Percentiles rank a stretch among this genome's conserved stretches.
phyloP scores from a whole-genome alignment of 2,888 invertebrate genomes.

The Caenorhabditis sinica region DNA sequence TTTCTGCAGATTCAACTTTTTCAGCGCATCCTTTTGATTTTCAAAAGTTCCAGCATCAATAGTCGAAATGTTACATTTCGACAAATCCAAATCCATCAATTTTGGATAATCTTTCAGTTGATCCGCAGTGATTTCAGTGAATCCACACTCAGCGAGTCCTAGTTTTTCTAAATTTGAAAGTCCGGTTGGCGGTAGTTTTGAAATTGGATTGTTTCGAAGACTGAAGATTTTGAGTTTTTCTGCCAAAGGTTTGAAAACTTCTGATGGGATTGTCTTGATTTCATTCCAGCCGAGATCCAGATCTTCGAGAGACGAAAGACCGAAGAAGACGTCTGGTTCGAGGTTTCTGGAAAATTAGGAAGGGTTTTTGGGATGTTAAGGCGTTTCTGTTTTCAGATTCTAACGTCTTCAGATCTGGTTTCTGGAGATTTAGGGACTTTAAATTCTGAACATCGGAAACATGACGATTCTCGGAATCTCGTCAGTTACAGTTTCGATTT shows the following conservation, averaged over 20 bases:
- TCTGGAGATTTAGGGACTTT: too few relatives aligned
- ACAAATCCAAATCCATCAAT: slow-evolving; percentile 74
- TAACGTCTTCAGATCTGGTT: too few relatives aligned
- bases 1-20: slow-evolving; percentile 90
- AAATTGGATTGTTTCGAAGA: slow-evolving; percentile 75
- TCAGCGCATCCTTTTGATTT: slow-evolving; percentile 85
- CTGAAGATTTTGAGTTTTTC: slow-evolving; percentile 72
- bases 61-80: slow-evolving; percentile 74
- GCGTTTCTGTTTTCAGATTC: too few relatives aligned
- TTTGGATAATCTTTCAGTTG: slow-evolving; percentile 72
- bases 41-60: slow-evolving; percentile 73
- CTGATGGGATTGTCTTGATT: slow-evolving; percentile 71
- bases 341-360: slow-evolving; percentile 84
- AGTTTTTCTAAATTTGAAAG: slow-evolving; percentile 69
- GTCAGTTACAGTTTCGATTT: too few relatives aligned
- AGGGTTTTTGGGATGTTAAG: background rate
- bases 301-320: slow-evolving; percentile 90
- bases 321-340: slow-evolving; percentile 91
- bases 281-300: slow-evolving; percentile 89
- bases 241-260: slow-evolving; percentile 72
- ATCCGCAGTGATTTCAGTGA: slow-evolving; percentile 67
- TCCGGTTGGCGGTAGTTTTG: slow-evolving; percentile 62
- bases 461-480: too few relatives aligned
- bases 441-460: too few relatives aligned
- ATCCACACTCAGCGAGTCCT: slow-evolving; percentile 70